Evolutionary conservation across 2,113 vertebrate genomes (phyloP).

Genomic region (Aptenodytes forsteri): DNA sequence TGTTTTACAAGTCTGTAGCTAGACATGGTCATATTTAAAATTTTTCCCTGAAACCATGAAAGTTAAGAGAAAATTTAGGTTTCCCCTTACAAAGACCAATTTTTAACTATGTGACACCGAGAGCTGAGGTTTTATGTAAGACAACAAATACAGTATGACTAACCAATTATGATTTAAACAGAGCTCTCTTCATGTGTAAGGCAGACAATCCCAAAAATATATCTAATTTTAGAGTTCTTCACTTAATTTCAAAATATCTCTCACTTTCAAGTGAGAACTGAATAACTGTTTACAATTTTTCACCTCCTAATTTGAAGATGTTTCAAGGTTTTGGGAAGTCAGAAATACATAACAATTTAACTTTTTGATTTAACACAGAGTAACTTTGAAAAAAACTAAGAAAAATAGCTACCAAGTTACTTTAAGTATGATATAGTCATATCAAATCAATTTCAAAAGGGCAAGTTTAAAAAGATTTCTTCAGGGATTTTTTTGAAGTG

Average conservation of each 20-base stretch:
- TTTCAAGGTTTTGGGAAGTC: not conserved
- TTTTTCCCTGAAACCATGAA: not conserved
- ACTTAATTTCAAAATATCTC: not conserved
- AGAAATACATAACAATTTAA: not conserved
- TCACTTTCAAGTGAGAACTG: not conserved
- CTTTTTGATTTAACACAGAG: not conserved
- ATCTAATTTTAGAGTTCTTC: not conserved
- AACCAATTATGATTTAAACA: not conserved
- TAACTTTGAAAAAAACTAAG: not conserved
- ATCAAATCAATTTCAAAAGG: not conserved
- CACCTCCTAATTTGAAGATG: not conserved
- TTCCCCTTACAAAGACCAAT: not conserved
- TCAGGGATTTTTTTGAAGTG: not conserved
- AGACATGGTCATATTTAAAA: not conserved
- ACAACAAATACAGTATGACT: not conserved
- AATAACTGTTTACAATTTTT: not conserved
- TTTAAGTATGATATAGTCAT: not conserved
- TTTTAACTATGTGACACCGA: not conserved
- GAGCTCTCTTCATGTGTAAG: not conserved
- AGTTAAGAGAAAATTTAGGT: not conserved
- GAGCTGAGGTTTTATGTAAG: not conserved
- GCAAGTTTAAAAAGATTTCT: not conserved
- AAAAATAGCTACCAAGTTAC: not conserved
- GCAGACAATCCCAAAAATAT: not conserved
- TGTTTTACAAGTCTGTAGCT: not conserved